Evolutionary conservation across 2,113 vertebrate genomes (phyloP).

Genomic region (Petroica traversi): DNA sequence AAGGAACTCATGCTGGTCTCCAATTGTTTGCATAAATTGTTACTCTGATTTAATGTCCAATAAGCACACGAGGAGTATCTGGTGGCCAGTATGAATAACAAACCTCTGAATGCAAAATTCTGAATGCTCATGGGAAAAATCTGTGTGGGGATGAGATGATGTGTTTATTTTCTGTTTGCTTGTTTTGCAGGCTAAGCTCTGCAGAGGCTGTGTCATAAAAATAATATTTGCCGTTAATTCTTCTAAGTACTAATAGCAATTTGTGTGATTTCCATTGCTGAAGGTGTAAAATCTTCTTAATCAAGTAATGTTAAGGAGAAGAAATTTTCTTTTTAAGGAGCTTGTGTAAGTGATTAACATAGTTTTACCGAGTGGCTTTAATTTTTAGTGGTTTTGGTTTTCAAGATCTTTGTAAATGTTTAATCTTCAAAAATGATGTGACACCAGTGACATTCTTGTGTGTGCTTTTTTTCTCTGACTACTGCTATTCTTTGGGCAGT

Average conservation of each 20-base stretch:
- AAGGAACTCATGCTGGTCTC: neutral
- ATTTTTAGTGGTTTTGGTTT: neutral
- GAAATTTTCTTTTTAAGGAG: neutral
- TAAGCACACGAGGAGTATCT: neutral
- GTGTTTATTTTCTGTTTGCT: neutral
- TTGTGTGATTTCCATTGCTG: neutral
- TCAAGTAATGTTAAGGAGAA: neutral
- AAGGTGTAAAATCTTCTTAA: neutral
- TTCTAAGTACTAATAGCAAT: neutral
- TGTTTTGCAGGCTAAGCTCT: neutral
- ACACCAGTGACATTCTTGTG: neutral
- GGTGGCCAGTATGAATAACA: neutral
- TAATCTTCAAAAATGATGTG: neutral
- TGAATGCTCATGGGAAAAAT: neutral
- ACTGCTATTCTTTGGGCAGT: neutral
- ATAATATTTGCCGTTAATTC: neutral
- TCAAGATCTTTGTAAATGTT: neutral
- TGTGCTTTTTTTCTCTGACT: neutral
- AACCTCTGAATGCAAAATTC: neutral
- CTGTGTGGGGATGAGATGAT: fast-evolving
- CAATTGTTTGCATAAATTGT: neutral
- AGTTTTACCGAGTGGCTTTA: neutral
- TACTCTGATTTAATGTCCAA: neutral
- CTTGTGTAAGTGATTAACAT: neutral
- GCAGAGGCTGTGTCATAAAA: neutral